Percentiles rank a stretch among this genome's conserved stretches.
Evolutionary conservation across 1,140 invertebrate genomes (phyloP).

Genomic region (Pseudomyrmex flavicornis): DNA sequence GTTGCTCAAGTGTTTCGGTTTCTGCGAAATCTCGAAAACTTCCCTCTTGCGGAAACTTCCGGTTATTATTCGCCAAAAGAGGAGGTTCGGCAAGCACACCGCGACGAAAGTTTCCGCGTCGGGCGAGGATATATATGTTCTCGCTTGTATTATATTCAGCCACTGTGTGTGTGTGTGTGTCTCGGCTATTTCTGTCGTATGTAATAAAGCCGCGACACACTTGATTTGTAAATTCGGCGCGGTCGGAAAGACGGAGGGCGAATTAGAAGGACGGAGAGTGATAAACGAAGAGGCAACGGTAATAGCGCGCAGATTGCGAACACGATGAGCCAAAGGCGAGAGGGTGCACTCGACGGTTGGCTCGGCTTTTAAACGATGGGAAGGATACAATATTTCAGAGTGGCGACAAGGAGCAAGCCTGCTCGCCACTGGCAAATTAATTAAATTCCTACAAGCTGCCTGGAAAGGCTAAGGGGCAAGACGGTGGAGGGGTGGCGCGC

Average conservation of each 20-base stretch:
- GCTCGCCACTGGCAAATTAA: constrained; percentile 79
- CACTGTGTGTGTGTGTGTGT: background rate
- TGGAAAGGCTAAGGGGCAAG: constrained; percentile 58
- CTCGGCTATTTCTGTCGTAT: constrained; percentile 2
- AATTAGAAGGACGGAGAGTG: background rate
- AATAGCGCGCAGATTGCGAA: constrained; percentile 36
- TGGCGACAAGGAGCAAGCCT: constrained; percentile 76
- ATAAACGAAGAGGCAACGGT: background rate
- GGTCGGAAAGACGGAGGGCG: constrained; percentile 6
- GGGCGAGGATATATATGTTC: too few relatives aligned
- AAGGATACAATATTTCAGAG: constrained; percentile 78
- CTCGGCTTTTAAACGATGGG: constrained; percentile 72
- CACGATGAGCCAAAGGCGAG: constrained; percentile 25
- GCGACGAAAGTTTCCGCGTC: background rate
- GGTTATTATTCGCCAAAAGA: constrained; percentile 19
- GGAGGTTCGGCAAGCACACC: constrained; percentile 4
- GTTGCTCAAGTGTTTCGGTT: constrained; percentile 54
- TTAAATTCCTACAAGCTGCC: constrained; percentile 79
- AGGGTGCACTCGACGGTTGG: constrained; percentile 46
- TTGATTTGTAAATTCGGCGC: constrained; percentile 30
- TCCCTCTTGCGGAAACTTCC: constrained; percentile 25
- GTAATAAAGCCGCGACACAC: constrained; percentile 21
- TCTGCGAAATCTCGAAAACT: constrained; percentile 38
- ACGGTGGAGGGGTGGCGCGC: background rate
- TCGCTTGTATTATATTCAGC: too few relatives aligned